These are phyloP conservation scores for Fulica atra DNA, from an alignment of 2,113 vertebrate species.

Conservation along the genomic window DNA sequence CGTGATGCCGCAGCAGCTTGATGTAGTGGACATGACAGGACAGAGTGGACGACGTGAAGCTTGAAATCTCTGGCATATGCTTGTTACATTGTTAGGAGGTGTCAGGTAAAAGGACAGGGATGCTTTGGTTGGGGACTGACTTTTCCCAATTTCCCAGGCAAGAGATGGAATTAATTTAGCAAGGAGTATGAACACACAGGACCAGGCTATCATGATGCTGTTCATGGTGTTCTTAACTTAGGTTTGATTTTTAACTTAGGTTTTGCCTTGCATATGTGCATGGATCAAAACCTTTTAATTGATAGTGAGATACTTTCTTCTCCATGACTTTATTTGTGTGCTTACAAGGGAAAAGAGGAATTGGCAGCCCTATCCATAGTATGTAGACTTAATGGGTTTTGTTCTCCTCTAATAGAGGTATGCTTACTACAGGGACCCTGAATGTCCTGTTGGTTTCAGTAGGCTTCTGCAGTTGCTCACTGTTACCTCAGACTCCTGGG, in stretches of 20 bases:
- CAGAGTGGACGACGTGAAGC: not conserved
- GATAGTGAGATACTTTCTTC: not conserved
- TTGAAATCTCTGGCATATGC: not conserved
- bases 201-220: accelerated
- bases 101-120: accelerated
- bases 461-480: not conserved
- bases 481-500: not conserved
- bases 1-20: not conserved
- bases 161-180: not conserved
- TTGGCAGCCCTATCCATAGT: not conserved
- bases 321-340: not conserved
- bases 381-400: not conserved
- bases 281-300: not conserved
- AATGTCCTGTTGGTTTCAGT: not conserved
- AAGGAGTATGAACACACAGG: not conserved
- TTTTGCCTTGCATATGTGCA: not conserved
- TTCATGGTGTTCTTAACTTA: not conserved
- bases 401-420: not conserved
- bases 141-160: not conserved
- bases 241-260: not conserved
- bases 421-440: accelerated
- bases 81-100: not conserved
- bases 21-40: not conserved
- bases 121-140: not conserved
- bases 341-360: not conserved